Base-by-base conservation (phyloP, 2,797 vertebrate species). In the Phoeniculus purpureus region DNA sequence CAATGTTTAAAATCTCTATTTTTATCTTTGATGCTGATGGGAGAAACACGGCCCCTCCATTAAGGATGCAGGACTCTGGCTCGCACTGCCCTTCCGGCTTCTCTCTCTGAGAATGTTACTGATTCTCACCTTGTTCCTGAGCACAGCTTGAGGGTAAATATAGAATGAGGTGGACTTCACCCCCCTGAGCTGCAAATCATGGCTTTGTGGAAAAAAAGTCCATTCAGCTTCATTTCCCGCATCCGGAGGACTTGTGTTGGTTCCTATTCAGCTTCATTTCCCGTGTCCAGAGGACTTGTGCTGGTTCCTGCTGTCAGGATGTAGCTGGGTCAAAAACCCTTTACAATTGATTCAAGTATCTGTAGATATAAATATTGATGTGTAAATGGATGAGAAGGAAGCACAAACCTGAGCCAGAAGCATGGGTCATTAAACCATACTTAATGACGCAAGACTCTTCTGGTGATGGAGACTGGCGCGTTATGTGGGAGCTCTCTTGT, bases 161-260 rank as follows among this genome's bases (percentile, higher is more conserved):
- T 8, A 17, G 86, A 81, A 8, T 32, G 12, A 73, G 45, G 19
- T 78, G 72, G 75, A 91, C 92, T 94, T 90, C 66, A 48, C 4
- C 18, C 66, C 7, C 66, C 25, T 0, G 0, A 21, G 45, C 48
- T 59, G 47, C 25, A 2, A 55, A 48, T 65, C 18, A 18, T 62
- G 15, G 61, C 47, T 89, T 34, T 75, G 23, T 45, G 74, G 1
- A 51, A 66, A 31, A 32, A 65, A 22, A 65, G 12, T 10, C 0
- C 2, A 45, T 14, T 31, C n/a, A 55, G 27, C 64, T 81, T 87
- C 0, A 0, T 68, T 81, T 12, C 37, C 37, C 37, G 37, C 12
- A 12, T 37, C 9, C 37, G 12, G 37, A 37, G 37, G 37, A 37
- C 37, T 37, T 37, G 37, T 12, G 10, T 34, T 60, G 18, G 23